These are phyloP conservation scores for Apostichopus parvimensis DNA, from an alignment of 35 echinoderm and acorn worm species.

Conservation along the genomic window DNA sequence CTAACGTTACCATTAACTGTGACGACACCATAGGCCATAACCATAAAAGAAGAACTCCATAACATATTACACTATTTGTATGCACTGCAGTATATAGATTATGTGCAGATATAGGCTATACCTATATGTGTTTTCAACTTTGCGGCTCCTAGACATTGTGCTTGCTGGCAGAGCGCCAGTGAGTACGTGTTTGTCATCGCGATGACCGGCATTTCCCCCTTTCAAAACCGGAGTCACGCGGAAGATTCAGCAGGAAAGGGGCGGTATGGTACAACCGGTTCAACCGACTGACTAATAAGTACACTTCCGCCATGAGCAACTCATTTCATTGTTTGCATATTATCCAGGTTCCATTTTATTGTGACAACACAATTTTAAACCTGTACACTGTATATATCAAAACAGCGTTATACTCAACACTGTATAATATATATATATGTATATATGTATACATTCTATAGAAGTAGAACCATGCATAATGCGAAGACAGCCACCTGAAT, in stretches of 20 bases:
- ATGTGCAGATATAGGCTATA: not conserved
- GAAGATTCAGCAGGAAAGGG: conserved; percentile 46
- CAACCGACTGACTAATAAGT: conserved; percentile 37
- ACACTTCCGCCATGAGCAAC: conserved; percentile 33
- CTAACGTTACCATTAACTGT: no score
- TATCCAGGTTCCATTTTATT: not conserved
- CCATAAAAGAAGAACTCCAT: not conserved
- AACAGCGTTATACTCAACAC: no score
- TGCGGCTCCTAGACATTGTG: not conserved
- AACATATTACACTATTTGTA: not conserved
- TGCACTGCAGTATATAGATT: no score
- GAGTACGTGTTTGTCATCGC: conserved; percentile 4
- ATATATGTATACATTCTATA: no score
- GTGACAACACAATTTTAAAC: no score
- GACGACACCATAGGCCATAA: no score
- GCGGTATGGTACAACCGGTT: conserved; percentile 22
- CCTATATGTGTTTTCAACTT: not conserved
- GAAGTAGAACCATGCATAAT: no score
- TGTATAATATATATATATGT: no score
- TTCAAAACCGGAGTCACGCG: conserved; percentile 37
- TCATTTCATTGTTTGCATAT: not conserved
- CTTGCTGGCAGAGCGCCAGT: conserved; percentile 1
- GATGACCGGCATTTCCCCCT: conserved; percentile 9
- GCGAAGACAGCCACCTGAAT: no score
- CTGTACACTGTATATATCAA: no score